Evolutionary conservation across 2,113 vertebrate genomes (phyloP), one percentile per base, ranked within the genome.

Genomic region (Triplophysa rosa): DNA sequence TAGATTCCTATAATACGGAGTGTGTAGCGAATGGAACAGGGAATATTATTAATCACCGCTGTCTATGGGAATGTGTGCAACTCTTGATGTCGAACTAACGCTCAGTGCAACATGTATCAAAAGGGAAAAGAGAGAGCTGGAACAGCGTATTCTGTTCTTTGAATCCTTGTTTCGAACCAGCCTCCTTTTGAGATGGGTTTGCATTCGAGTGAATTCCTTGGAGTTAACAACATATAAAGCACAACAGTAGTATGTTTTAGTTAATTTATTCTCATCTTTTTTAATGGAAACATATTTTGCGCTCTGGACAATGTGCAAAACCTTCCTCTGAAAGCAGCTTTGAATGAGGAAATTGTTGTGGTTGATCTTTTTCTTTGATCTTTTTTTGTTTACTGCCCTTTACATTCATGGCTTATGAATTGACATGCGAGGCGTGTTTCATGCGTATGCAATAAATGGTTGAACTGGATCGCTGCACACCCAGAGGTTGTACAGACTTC

Each of bases 371-470:
- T 81, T 87, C n/a, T 69, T 14, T 70, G n/a, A 19, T 67, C 33
- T 84, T 81, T 1, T 62, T 2, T 42, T 42, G 24, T 56, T 68
- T 74, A 16, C 49, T 5, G 13, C 33, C 40, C 49, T 11, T 45
- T 80, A 17, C 33, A 54, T 52, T 37, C 45, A 47, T 62, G 19
- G 21, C 11, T 77, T 77, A 14, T 65, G 37, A 65, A 37, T 21
- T 9, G 72, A 70, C 73, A 61, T 40, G 72, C 3, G 7, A 69
- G 42, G 89, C 92, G 74, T 84, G 63, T 64, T 92, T 92, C 91
- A 90, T 93, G 94, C 95, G 92, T 97, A 97, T 98, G 97, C 97
- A 99, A 98, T 99, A 97, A 96, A 87, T 91, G 94, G 95, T 96
- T 97, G 94, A 81, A 95, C 96, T 90, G 93, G 94, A 91, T 89